Base-by-base conservation (phyloP, 2,888 invertebrate species). In the Cephus sareptanus region DNA sequence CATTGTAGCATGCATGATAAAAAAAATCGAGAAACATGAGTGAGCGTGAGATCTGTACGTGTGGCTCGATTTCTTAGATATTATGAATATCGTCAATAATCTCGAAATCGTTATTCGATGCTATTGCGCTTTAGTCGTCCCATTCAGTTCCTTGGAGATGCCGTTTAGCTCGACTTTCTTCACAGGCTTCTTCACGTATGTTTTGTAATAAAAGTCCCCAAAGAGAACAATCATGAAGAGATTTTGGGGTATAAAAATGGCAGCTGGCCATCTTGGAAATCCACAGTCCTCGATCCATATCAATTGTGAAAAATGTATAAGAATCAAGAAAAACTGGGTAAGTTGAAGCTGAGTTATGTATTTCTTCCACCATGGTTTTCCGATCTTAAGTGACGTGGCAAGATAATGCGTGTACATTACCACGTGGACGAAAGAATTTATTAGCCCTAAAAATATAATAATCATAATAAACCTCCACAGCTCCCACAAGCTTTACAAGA, bases 331-430 rank as follows among this genome's bases (percentile, higher is more conserved):
- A 87, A 96, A 96, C 89, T 96, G 96, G 0, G 93, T 30, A 93
- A 98, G 94, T 92, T 98, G 98, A 84, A 97, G 88, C 87, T 96
- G 96, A 0, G 98, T 98, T 80, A 98, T 95, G 87, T 96, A 94
- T 82, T 96, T 96, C 89, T 98, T 98, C 95, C 97, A 96, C 96
- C 96, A 96, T 0, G 95, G 90, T 86, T 92, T 93, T 23, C 91
- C 87, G 1, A 94, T 92, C 15, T 94, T 93, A 77, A 94, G 81
- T 4, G 93, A 93, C 1, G 96, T 94, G 81, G 96, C 87, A 15
- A 97, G 93, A 89, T 98, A 98, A 90, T 98, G 96, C 0, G 93
- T 92, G 88, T 98, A 98, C 97, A 98, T 97, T 35, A 97, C 89
- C 0, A 94, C 89, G 87, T 98, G 97, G 0, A 98, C 96, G 79